Evolutionary conservation across 2,113 vertebrate genomes (phyloP).

Genomic region (Perccottus glenii): DNA sequence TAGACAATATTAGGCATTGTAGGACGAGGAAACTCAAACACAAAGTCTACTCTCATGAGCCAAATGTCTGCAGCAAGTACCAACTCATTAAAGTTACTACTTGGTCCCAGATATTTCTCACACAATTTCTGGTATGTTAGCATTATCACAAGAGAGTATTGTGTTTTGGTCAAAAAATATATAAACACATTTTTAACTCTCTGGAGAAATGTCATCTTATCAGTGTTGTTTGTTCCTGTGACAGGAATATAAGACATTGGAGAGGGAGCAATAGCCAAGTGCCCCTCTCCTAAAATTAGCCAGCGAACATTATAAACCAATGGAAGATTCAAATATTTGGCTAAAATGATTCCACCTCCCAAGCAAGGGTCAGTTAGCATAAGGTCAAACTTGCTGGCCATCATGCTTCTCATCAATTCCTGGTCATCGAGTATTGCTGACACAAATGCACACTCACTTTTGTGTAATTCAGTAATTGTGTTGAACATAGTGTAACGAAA

Average conservation of each 20-base stretch:
- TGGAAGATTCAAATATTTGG: constrained; percentile 73
- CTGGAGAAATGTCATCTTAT: constrained; percentile 77
- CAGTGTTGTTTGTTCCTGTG: constrained; percentile 48
- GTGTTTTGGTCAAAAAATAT: not conserved
- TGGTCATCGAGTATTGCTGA: constrained; percentile 42
- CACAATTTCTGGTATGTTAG: constrained; percentile 30
- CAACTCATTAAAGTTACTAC: constrained; percentile 55
- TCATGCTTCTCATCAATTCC: constrained; percentile 35
- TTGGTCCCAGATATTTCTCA: constrained; percentile 67
- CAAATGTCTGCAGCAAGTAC: constrained; percentile 73
- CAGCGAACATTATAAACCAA: constrained; percentile 75
- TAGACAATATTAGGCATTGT: constrained; percentile 53
- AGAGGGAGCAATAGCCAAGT: constrained; percentile 67
- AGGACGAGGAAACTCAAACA: no score
- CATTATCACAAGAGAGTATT: not conserved
- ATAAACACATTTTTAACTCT: constrained; percentile 66
- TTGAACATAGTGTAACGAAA: constrained; percentile 17
- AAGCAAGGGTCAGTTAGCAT: constrained; percentile 67
- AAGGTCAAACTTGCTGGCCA: constrained; percentile 65
- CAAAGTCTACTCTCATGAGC: constrained; percentile 74
- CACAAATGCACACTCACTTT: not conserved
- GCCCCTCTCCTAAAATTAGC: constrained; percentile 54
- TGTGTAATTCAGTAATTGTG: not conserved
- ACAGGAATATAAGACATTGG: constrained; percentile 74
- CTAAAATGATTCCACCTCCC: constrained; percentile 60